Conservation (phyloP, 1,140 invertebrate genomes). For the Stenopsyche tienmushanensis region DNA sequence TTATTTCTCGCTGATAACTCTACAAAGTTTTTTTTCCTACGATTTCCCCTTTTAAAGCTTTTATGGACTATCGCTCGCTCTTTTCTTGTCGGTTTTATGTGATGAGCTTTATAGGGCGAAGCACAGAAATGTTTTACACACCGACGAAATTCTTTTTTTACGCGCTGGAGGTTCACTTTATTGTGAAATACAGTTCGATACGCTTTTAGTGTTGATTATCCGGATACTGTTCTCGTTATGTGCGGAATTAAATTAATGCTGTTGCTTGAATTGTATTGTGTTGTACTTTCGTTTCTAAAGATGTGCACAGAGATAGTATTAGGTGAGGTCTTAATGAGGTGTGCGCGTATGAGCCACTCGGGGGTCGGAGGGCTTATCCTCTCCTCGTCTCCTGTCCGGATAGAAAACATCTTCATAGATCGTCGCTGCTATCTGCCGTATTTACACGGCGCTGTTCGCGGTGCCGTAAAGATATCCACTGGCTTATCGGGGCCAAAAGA, state of each 20-base stretch:
- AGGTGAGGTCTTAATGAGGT: too few species aligned
- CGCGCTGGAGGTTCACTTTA: constrained; percentile 26
- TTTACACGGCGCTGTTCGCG: constrained; percentile 9
- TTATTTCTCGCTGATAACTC: constrained; percentile 33
- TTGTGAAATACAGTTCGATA: constrained; percentile 4
- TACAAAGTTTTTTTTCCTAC: constrained; percentile 1
- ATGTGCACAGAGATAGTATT: too few species aligned
- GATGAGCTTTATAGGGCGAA: constrained; percentile 33
- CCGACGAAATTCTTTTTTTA: constrained; percentile 26
- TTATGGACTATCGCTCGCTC: constrained; percentile 23
- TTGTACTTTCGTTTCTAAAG: too few species aligned
- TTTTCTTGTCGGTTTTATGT: constrained; percentile 32
- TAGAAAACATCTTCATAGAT: constrained; percentile 21
- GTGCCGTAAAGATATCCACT: constrained; percentile 20
- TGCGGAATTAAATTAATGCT: too few species aligned
- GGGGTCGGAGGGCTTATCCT: constrained; percentile 4
- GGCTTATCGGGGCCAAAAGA: constrained; percentile 19
- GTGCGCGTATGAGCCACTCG: too few species aligned
- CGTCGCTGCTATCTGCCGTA: constrained; percentile 2
- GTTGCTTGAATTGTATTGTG: too few species aligned
- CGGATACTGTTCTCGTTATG: constrained; percentile 17
- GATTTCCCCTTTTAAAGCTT: constrained; percentile 21
- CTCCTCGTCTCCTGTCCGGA: neutral
- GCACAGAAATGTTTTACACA: constrained; percentile 23
- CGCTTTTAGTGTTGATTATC: too few species aligned